A percentile compares a stretch with the other conserved stretches of the same genome.
These are phyloP conservation scores for Vanacampus margaritifer DNA, from an alignment of 2,113 vertebrate genomes.

Conservation along the genomic window DNA sequence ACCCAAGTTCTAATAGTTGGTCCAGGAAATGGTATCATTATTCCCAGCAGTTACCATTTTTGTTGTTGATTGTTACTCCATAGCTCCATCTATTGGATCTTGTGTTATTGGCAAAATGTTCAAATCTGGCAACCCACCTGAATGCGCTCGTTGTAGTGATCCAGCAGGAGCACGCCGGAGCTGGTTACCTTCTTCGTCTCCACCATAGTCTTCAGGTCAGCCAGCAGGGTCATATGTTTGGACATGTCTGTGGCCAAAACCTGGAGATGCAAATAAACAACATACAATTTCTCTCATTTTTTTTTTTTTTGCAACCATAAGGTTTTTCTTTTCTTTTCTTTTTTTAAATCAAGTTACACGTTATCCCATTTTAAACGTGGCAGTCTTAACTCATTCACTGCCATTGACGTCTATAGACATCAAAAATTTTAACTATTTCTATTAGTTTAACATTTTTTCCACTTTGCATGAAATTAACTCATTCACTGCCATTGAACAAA, in stretches of 20 bases:
- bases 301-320: background rate
- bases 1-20: background rate
- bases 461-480: no score
- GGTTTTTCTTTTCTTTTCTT: no score
- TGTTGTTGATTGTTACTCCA: background rate
- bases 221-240: constrained; percentile 90
- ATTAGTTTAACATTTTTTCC: no score
- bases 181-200: constrained; percentile 93
- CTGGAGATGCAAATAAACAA: constrained; percentile 51
- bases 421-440: no score
- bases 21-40: no score
- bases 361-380: no score
- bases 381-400: no score
- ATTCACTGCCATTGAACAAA: no score
- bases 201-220: constrained; percentile 90
- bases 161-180: constrained; percentile 83
- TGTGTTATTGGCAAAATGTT: background rate
- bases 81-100: background rate
- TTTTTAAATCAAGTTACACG: no score
- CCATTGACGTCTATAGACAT: no score
- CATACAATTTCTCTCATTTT: background rate
- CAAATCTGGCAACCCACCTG: constrained; percentile 68
- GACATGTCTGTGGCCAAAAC: constrained; percentile 91
- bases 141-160: constrained; percentile 85
- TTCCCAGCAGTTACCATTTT: background rate